Evolutionary conservation across 2,113 vertebrate species (phyloP).

Genomic region (Athene cunicularia): DNA sequence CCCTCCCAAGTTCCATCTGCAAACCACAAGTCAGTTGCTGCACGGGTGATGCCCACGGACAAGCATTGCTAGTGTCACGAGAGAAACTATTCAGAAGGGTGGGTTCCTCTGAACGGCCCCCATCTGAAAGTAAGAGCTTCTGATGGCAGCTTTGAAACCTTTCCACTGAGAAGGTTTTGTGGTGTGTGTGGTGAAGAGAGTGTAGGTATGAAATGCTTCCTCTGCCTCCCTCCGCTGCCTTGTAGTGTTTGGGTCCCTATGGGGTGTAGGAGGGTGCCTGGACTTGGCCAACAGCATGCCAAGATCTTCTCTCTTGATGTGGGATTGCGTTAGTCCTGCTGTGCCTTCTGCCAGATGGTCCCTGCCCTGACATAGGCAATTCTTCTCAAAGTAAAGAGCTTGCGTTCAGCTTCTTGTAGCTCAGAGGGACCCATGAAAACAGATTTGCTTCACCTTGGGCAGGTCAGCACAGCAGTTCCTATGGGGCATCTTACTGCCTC

Average conservation of each 20-base stretch:
- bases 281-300: not conserved
- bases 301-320: not conserved
- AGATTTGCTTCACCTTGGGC: not conserved
- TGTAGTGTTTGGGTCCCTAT: not conserved
- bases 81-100: not conserved
- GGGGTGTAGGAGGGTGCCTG: not conserved
- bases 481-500: fast-evolving
- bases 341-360: not conserved
- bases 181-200: not conserved
- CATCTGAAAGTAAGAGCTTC: not conserved
- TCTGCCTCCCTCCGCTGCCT: not conserved
- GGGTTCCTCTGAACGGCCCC: not conserved
- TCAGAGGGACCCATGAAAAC: not conserved
- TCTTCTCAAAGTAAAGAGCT: not conserved
- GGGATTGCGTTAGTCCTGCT: not conserved
- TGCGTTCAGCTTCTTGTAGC: not conserved
- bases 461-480: not conserved
- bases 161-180: not conserved
- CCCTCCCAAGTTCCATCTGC: not conserved
- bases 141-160: not conserved
- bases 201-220: not conserved
- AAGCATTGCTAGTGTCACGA: fast-evolving
- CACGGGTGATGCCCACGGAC: fast-evolving
- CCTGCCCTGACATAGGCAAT: not conserved
- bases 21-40: not conserved